phyloP scores from a whole-genome alignment of 2,888 invertebrate genomes.

The Malthinus flaveolus region DNA sequence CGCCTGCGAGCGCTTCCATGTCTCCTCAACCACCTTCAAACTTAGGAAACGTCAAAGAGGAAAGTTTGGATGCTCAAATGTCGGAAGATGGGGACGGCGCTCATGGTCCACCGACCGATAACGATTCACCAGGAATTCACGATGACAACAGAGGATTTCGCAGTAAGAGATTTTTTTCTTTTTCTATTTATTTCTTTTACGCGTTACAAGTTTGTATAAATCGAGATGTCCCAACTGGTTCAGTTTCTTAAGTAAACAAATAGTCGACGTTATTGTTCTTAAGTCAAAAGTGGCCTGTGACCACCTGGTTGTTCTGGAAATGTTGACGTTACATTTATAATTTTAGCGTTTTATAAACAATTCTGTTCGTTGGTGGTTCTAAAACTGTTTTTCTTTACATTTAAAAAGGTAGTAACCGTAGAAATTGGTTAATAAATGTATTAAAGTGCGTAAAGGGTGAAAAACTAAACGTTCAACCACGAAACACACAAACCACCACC shows the following conservation, averaged over 20 bases:
- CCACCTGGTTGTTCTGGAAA: conserved; percentile 45
- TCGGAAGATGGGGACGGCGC: conserved; percentile 62
- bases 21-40: conserved; percentile 51
- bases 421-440: conserved; percentile 1
- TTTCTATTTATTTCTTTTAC: conserved; percentile 13
- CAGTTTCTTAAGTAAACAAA: conserved; percentile 47
- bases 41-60: conserved; percentile 53
- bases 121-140: conserved; percentile 50
- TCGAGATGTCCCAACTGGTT: conserved; percentile 49
- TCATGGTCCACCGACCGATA: conserved; percentile 49
- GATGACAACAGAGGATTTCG: conserved; percentile 60
- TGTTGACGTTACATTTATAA: conserved; percentile 16
- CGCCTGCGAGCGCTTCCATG: conserved; percentile 64
- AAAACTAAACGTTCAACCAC: conserved; percentile 45
- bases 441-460: conserved; percentile 27
- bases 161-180: conserved; percentile 57
- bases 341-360: conserved; percentile 12
- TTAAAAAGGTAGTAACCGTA: neutral
- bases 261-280: conserved; percentile 50
- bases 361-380: neutral
- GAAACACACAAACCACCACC: conserved; percentile 48
- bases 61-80: conserved; percentile 62
- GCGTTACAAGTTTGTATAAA: conserved; percentile 9
- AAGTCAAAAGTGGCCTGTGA: conserved; percentile 47
- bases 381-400: neutral